Evolutionary conservation across 2,797 vertebrate species (phyloP).

Genomic region (Malurus splendens): DNA sequence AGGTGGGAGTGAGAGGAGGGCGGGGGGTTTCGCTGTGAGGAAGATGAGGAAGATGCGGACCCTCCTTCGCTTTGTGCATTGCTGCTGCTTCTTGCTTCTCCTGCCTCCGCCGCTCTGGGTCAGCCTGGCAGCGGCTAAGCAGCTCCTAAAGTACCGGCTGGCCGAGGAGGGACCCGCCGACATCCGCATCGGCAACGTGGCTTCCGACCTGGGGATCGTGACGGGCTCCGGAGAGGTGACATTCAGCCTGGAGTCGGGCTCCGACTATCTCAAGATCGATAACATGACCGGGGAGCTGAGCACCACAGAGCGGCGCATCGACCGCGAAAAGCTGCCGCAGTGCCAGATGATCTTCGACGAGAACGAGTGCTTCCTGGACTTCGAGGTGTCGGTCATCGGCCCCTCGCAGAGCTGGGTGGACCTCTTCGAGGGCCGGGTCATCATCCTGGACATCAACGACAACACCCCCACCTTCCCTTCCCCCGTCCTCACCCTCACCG

Average conservation of each 20-base stretch:
- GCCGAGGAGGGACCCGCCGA: slow-evolving; percentile 94
- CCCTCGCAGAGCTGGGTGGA: slow-evolving; percentile 98
- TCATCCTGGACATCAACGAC: slow-evolving; percentile 96
- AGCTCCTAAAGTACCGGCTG: slow-evolving; percentile 91
- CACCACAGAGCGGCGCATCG: slow-evolving; percentile 93
- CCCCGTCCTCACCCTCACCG: slow-evolving; percentile 92
- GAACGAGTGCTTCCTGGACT: slow-evolving; percentile 97
- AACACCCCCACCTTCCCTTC: slow-evolving; percentile 97
- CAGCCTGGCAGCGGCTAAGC: slow-evolving; percentile 88
- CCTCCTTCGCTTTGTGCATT: slow-evolving; percentile 59
- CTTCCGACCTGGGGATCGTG: slow-evolving; percentile 89
- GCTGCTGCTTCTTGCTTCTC: slow-evolving; percentile 81
- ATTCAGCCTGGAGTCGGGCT: slow-evolving; percentile 95
- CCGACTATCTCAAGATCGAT: slow-evolving; percentile 97
- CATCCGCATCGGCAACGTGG: slow-evolving; percentile 92
- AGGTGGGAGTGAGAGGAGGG: not conserved
- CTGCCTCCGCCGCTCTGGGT: slow-evolving; percentile 80
- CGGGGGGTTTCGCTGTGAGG: not conserved
- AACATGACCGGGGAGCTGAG: slow-evolving; percentile 97
- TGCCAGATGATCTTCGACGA: slow-evolving; percentile 99
- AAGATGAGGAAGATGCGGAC: slow-evolving; percentile 72
- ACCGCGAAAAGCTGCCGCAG: slow-evolving; percentile 96
- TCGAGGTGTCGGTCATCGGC: slow-evolving; percentile 96
- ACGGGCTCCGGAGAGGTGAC: slow-evolving; percentile 93
- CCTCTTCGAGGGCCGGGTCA: slow-evolving; percentile 94